Evolutionary conservation across 2,797 vertebrate genomes (phyloP).

Genomic region (Vultur gryphus): DNA sequence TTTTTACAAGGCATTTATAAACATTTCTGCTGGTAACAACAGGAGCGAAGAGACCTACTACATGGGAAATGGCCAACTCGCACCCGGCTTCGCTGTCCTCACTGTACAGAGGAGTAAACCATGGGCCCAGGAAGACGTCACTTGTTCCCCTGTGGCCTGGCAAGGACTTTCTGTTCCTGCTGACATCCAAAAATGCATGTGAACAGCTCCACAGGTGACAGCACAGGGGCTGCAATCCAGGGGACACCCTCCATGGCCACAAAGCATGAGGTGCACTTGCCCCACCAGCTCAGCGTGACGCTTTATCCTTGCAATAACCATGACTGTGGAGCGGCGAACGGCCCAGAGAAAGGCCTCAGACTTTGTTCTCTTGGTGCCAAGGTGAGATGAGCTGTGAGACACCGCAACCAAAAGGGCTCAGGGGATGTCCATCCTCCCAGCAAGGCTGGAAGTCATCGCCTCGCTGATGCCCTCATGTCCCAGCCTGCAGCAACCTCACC

Average conservation of each 20-base stretch:
- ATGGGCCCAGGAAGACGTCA: neutral
- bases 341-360: too few species aligned
- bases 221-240: neutral
- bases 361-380: neutral
- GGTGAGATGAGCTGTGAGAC: neutral
- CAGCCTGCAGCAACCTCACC: neutral
- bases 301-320: neutral
- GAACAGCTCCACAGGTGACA: neutral
- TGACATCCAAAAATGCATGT: neutral
- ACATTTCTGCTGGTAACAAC: neutral
- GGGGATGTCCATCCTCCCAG: neutral
- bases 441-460: neutral
- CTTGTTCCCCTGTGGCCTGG: neutral
- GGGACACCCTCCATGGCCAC: neutral
- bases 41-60: neutral
- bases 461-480: neutral
- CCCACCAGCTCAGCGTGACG: neutral
- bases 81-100: rapidly evolving
- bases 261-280: neutral
- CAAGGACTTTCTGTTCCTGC: neutral
- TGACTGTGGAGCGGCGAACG: rapidly evolving
- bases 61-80: rapidly evolving
- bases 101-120: neutral
- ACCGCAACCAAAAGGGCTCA: neutral
- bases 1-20: neutral